Percentiles rank a stretch among this genome's conserved stretches.
Evolutionary conservation across 2,113 vertebrate species (phyloP).

Genomic region (Seriola aureovittata): DNA sequence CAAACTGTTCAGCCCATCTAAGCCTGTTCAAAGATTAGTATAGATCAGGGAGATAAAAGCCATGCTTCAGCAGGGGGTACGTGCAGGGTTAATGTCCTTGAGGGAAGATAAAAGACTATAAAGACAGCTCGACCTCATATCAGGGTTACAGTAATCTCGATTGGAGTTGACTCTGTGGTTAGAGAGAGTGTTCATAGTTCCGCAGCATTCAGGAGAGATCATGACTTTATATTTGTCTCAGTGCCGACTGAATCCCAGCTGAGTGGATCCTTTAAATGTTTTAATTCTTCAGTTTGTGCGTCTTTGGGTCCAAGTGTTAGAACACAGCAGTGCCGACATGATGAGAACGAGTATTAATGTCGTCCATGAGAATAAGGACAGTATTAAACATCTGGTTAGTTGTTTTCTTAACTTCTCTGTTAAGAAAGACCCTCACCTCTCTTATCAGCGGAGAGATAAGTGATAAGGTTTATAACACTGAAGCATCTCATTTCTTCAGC

Average conservation of each 20-base stretch:
- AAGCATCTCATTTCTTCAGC: background rate
- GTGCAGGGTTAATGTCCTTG: conserved; percentile 59
- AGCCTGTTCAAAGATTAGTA: conserved; percentile 52
- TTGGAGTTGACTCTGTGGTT: background rate
- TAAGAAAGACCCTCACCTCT: conserved; percentile 1
- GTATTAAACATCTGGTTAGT: background rate
- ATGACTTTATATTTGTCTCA: background rate
- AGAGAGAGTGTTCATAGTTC: background rate
- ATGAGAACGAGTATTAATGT: background rate
- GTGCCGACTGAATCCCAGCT: background rate
- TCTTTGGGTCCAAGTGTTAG: background rate
- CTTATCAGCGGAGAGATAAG: conserved; percentile 39
- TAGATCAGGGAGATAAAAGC: conserved; percentile 33
- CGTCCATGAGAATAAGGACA: background rate
- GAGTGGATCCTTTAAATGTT: background rate
- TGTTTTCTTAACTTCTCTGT: conserved; percentile 14
- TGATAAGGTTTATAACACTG: background rate
- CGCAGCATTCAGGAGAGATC: background rate
- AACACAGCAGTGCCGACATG: background rate
- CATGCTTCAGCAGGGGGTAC: conserved; percentile 15
- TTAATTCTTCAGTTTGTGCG: background rate
- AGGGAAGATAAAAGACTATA: conserved; percentile 59
- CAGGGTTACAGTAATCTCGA: conserved; percentile 39
- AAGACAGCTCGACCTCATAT: conserved; percentile 44
- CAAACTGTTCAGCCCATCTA: conserved; percentile 29